Evolutionary conservation across 2,888 invertebrate genomes (phyloP), one percentile per base, ranked within the genome.

Genomic region (Drosophila quasianomalipes): DNA sequence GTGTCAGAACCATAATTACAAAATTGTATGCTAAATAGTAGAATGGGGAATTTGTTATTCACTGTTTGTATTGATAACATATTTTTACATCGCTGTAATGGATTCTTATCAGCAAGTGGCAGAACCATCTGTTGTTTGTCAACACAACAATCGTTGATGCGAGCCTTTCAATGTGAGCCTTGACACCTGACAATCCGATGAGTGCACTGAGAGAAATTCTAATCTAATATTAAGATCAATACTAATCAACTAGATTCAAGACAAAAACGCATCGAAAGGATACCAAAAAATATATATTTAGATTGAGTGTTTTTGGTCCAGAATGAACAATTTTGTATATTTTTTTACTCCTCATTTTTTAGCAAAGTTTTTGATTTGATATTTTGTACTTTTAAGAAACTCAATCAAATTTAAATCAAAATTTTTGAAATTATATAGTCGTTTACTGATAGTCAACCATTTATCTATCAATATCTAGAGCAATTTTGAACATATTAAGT

Each of bases 1-100:
- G 91, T 65, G 84, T 86, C 54, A 83, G 72, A 28, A 81, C 86
- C 93, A 92, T 93, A 55, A 53, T 57, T 69, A 67, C 12, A 14
- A 3, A 30, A 22, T 41, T 53, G 66, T 35, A 22, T 16, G 51
- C 19, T 52, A n/a, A 39, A 22, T 14, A 7, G 19, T 28, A 7
- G 6, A 6, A 31, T n/a, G 39, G 37, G 19, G 3, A 19, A 14
- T 30, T 30, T 12, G 7, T 22, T 54, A 14, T 19, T 47, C 16
- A 26, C 26, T 47, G 6, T 41, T 22, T 16, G 53, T 35, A 70
- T 71, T 64, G 76, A 59, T 67, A 75, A n/a, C 7, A 41, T 26
- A 4, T 57, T 63, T 64, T 63, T 70, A 75, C 63, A 78, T 30
- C 37, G 31, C 35, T 75, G 59, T 80, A 76, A 77, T 64, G 26